Conservation (phyloP, 2,113 vertebrate species). For the Hemibates koningsi region DNA sequence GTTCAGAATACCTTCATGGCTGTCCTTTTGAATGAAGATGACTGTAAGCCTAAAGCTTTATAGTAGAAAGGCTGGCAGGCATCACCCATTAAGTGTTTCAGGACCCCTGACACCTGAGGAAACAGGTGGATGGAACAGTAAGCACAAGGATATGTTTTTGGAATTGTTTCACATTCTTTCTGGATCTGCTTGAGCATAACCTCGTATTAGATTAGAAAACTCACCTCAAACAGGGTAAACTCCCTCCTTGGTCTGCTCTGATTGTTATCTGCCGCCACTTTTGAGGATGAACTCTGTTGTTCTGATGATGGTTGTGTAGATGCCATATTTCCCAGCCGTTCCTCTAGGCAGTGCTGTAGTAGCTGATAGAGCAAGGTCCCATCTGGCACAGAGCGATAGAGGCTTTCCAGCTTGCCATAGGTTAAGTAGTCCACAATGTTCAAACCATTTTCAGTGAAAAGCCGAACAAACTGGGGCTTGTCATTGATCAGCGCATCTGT, state of each 20-base stretch:
- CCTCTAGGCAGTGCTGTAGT: conserved; percentile 63
- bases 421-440: conserved; percentile 77
- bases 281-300: neutral
- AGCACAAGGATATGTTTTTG: neutral
- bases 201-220: neutral
- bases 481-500: neutral
- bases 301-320: neutral
- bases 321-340: conserved; percentile 9
- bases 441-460: neutral
- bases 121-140: neutral
- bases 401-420: conserved; percentile 67
- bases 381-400: conserved; percentile 72
- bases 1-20: conserved; percentile 51
- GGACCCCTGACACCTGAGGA: conserved; percentile 70
- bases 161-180: neutral
- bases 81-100: conserved; percentile 73
- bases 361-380: conserved; percentile 66
- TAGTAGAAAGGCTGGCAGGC: conserved; percentile 52
- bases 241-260: neutral
- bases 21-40: conserved; percentile 31
- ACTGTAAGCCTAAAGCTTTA: conserved; percentile 11
- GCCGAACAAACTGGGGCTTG: neutral
- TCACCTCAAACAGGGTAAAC: conserved; percentile 69
- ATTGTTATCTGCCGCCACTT: neutral
- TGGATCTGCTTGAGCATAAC: neutral